Evolutionary conservation across 1,140 invertebrate genomes (phyloP).

Genomic region (Zaprionus capensis): DNA sequence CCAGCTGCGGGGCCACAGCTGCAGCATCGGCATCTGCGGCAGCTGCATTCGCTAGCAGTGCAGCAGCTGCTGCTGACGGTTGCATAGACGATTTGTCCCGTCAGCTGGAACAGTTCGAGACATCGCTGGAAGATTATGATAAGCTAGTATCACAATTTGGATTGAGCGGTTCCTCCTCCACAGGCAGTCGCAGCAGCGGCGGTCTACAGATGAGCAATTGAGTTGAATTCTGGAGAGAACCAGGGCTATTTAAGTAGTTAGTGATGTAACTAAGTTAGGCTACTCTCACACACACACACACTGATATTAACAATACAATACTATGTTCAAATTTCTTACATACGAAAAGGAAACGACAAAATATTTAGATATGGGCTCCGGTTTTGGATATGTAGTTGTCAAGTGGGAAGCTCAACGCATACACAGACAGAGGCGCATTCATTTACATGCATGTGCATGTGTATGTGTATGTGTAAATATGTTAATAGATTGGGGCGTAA

Average conservation of each 20-base stretch:
- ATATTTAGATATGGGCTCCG: conserved; percentile 34
- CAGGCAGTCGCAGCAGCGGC: conserved; percentile 77
- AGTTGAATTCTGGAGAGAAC: conserved; percentile 25
- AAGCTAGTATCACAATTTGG: conserved; percentile 88
- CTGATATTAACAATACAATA: conserved; percentile 23
- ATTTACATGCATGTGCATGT: conserved; percentile 9
- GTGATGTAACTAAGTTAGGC: not conserved
- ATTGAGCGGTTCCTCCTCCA: conserved; percentile 81
- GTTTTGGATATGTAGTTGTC: conserved; percentile 37
- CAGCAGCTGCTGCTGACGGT: conserved; percentile 76
- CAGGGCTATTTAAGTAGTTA: conserved; percentile 20
- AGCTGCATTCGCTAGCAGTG: conserved; percentile 40
- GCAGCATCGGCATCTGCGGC: conserved; percentile 71
- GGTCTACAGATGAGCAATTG: conserved; percentile 81
- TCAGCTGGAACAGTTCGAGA: conserved; percentile 91
- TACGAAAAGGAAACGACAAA: not conserved
- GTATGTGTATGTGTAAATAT: conserved; percentile 22
- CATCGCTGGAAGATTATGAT: conserved; percentile 90
- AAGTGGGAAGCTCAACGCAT: conserved; percentile 32
- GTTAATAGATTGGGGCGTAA: conserved; percentile 49
- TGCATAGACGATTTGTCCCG: conserved; percentile 88
- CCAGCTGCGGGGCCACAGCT: conserved; percentile 74
- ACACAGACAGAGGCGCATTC: conserved; percentile 22
- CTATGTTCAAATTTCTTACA: not conserved
- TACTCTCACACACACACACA: not conserved